Percentiles rank a stretch among this genome's conserved stretches.
phyloP scores from a whole-genome alignment of 1,140 invertebrate species.

The Zaprionus davidi region DNA sequence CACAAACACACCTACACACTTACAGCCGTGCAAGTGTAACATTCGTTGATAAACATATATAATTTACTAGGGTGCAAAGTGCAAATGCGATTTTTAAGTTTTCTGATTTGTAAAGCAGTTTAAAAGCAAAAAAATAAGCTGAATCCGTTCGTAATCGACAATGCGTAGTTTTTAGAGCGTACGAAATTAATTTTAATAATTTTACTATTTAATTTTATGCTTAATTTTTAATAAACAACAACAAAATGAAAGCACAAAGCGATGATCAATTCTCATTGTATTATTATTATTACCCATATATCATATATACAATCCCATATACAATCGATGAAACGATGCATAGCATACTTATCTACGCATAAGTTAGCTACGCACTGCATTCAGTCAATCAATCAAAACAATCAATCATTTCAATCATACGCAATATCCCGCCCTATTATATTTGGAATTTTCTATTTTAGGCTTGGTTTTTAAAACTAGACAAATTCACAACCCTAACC shows the following conservation, averaged over 20 bases:
- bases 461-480: conserved; percentile 72
- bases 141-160: conserved; percentile 4
- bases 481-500: conserved; percentile 58
- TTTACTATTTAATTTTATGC: conserved; percentile 50
- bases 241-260: conserved; percentile 41
- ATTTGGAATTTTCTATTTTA: conserved; percentile 74
- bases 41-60: conserved; percentile 16
- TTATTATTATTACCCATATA: conserved; percentile 24
- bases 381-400: not conserved
- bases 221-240: conserved; percentile 48
- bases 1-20: not conserved
- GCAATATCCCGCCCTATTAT: conserved; percentile 7
- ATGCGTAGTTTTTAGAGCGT: conserved; percentile 45
- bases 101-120: conserved; percentile 26
- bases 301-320: conserved; percentile 6
- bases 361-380: conserved; percentile 51
- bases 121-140: not conserved
- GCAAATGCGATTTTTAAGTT: conserved; percentile 37
- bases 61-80: conserved; percentile 32
- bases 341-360: conserved; percentile 63
- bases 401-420: conserved; percentile 23
- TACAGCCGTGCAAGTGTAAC: not conserved
- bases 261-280: conserved; percentile 39
- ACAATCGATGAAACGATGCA: conserved; percentile 17
- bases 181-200: conserved; percentile 46